Percentiles rank a stretch among this genome's conserved stretches.
Conservation (phyloP, 2,113 vertebrate species). For the Pontoporia blainvillei region DNA sequence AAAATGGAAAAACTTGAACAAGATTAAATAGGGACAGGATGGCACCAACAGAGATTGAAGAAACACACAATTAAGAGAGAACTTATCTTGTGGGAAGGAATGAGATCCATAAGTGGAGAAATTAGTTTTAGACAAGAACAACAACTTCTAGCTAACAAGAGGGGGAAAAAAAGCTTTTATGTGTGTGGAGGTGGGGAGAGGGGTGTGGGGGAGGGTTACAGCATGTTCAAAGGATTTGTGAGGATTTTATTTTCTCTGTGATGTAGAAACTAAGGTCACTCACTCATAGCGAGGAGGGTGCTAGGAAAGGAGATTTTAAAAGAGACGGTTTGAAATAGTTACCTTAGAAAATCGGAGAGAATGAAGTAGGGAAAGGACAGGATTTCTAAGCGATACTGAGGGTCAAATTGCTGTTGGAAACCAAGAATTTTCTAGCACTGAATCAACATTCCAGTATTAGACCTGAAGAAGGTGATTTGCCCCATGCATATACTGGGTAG, state of each 20-base stretch:
- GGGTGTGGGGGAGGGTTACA: too few relatives aligned
- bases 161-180: rapidly evolving
- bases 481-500: neutral
- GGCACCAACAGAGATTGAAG: neutral
- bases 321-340: neutral
- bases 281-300: neutral
- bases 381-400: neutral
- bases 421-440: neutral
- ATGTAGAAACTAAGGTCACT: neutral
- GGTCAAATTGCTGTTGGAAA: neutral
- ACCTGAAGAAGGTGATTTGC: neutral
- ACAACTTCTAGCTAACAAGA: neutral
- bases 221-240: neutral
- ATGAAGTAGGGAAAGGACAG: neutral
- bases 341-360: neutral
- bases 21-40: neutral
- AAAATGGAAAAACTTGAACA: neutral
- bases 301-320: neutral
- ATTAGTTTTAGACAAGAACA: neutral
- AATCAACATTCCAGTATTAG: neutral
- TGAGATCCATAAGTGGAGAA: neutral
- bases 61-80: neutral
- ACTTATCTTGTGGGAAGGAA: neutral
- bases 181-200: too few relatives aligned
- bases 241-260: neutral